phyloP scores from a whole-genome alignment of 23 tunicate genomes.

The Ciona savignyi region DNA sequence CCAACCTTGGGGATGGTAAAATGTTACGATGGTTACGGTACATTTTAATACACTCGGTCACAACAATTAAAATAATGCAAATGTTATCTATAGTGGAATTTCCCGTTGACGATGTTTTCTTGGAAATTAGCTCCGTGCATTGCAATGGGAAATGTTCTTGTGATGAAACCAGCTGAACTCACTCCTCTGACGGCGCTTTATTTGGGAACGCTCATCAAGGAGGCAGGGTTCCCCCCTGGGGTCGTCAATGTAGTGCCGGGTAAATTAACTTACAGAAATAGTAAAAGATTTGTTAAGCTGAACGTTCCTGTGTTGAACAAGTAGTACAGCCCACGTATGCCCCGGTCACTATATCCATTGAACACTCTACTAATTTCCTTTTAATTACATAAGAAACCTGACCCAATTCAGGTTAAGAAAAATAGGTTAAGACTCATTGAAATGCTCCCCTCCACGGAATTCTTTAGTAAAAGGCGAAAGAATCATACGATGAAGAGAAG shows the following conservation, averaged over 20 bases:
- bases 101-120: constrained; percentile 77
- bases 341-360: too few species aligned
- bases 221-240: constrained; percentile 95
- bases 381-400: too few species aligned
- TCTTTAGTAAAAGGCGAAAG: too few species aligned
- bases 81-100: constrained; percentile 89
- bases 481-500: too few species aligned
- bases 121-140: constrained; percentile 92
- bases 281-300: too few species aligned
- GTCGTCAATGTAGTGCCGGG: constrained; percentile 93
- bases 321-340: too few species aligned
- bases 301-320: too few species aligned
- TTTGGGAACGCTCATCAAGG: constrained; percentile 58
- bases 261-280: too few species aligned
- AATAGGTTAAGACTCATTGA: too few species aligned
- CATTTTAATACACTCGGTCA: not conserved
- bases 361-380: too few species aligned
- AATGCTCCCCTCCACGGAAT: too few species aligned
- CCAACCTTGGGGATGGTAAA: not conserved
- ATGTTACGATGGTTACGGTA: not conserved
- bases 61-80: not conserved
- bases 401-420: too few species aligned
- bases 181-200: constrained; percentile 88
- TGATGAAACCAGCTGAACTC: constrained; percentile 85
- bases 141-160: constrained; percentile 84